Base-by-base conservation (phyloP, 2,113 vertebrate species). In the Calyptommatus sinebrachiatus region DNA sequence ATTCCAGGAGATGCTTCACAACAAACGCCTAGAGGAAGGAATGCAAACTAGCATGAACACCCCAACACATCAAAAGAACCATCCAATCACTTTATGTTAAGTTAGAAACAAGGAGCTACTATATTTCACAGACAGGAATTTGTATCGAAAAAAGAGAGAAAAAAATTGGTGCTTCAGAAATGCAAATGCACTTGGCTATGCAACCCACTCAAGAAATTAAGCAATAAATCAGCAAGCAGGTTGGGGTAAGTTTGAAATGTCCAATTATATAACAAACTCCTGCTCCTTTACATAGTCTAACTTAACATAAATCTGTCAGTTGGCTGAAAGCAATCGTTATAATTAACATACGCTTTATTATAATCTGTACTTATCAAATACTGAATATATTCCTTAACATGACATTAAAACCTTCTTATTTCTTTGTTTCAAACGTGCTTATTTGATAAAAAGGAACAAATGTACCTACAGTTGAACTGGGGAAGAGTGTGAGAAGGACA, bases 391-490 rank as follows among this genome's bases (percentile, higher is more conserved):
- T 92, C 91, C 88, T 94, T 94, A 92, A 94, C 20, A 83, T 91
- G 92, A 94, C 88, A 92, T 91, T 92, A 93, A 92, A 83, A 93
- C 93, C 93, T 93, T 87, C 90, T 86, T 80, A 88, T 87, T 84
- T 83, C 85, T 87, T 91, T 80, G 86, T 93, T 92, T 94, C 93
- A 95, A 95, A 95, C 94, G 94, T 95, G 94, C 94, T 94, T 95
- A 95, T 94, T 95, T 94, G 95, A 97, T 95, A 96, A 94, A 96
- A 96, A 96, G 94, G 94, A 96, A 96, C 96, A 96, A 81, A 92
- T 95, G 95, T 97, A 97, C 97, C 97, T 97, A 97, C 96, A 97
- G 96, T 97, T 96, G 96, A 94, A 96, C 94, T 95, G 95, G 94
- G 95, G 96, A 95, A 96, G 95, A 94, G 95, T 92, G 95, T 92